Evolutionary conservation across 1,140 invertebrate species (phyloP), one percentile per base, ranked within the genome.

Genomic region (Anthonomus grandis): DNA sequence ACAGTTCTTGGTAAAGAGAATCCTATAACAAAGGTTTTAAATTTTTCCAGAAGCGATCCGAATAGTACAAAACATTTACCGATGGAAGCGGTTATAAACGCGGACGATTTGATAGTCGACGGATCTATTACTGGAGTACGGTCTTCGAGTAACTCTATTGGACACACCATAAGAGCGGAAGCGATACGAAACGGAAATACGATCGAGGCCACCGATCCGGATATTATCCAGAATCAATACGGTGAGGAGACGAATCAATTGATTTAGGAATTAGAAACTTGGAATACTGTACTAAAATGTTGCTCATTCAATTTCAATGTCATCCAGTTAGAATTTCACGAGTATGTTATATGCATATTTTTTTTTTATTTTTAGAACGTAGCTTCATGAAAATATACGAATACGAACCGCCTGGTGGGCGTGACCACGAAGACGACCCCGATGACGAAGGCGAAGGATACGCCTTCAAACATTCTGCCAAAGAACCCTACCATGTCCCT

Each of bases 151-250:
- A 63, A 61, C 21, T 60, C 64, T 5, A 64, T 64, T 27, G 64
- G 61, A 21, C 62, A 60, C 18, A 57, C 62, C 15, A 46, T 63
- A 22, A 60, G 63, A 24, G 60, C 66, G 4, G 69, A 71, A 50
- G 63, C 68, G 19, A 50, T 69, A 6, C 57, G 66, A 25, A 70
- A 72, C 46, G 66, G 70, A 27, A 55, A 65, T 15, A 61, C 62
- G n/a, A 45, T 70, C 22, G 70, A 74, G 47, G 74, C 70, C 47
- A 75, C 75, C 23, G 78, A 91, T 77, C 88, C 89, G 13, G 89
- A 91, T 74, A 89, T 91, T 63, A 89, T 90, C 74, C 85, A 87
- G 59, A 88, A 86, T 78, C 85, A 90, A 78, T 88, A 89, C 76
- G 87, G 89, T 90, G 72, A 82, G 81, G 72, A 15, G 23, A 27